Conservation (phyloP, 2,888 invertebrate genomes). For the Julus scandinavius region DNA sequence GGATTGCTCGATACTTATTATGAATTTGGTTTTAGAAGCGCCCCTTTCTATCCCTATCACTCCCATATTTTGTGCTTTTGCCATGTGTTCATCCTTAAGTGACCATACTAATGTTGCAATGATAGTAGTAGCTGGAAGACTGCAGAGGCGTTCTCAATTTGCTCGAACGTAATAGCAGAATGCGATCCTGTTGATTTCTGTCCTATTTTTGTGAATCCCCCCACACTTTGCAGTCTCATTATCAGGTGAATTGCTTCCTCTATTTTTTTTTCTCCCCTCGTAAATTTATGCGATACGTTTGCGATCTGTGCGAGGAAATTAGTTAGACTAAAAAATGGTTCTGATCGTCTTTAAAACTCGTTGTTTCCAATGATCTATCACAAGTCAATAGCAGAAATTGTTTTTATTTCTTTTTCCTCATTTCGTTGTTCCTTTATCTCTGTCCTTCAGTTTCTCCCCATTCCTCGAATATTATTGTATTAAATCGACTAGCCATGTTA, state of each 20-base stretch:
- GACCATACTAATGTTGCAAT: constrained; percentile 19
- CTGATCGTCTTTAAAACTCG: constrained; percentile 52
- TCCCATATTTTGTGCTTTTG: neutral
- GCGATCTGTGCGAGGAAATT: constrained; percentile 14
- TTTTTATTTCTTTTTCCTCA: constrained; percentile 14
- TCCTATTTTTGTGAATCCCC: constrained; percentile 18
- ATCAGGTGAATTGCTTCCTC: constrained; percentile 38
- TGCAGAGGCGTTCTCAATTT: neutral
- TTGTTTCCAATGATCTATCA: constrained; percentile 51
- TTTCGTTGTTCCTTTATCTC: constrained; percentile 45
- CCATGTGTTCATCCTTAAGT: constrained; percentile 17
- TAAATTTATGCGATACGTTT: constrained; percentile 15
- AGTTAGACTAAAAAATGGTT: constrained; percentile 46
- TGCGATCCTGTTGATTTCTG: constrained; percentile 29
- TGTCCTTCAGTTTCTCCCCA: constrained; percentile 13
- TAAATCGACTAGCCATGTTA: constrained; percentile 53
- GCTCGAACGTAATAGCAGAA: neutral
- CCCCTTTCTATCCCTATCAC: neutral
- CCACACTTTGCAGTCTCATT: constrained; percentile 35
- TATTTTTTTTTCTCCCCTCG: neutral
- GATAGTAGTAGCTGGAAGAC: constrained; percentile 12
- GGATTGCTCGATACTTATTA: constrained; percentile 34
- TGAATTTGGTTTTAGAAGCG: constrained; percentile 36
- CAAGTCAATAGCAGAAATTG: constrained; percentile 48
- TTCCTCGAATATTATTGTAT: constrained; percentile 49